Conservation (phyloP, 2,888 invertebrate species). For the Oscheius sp. region DNA sequence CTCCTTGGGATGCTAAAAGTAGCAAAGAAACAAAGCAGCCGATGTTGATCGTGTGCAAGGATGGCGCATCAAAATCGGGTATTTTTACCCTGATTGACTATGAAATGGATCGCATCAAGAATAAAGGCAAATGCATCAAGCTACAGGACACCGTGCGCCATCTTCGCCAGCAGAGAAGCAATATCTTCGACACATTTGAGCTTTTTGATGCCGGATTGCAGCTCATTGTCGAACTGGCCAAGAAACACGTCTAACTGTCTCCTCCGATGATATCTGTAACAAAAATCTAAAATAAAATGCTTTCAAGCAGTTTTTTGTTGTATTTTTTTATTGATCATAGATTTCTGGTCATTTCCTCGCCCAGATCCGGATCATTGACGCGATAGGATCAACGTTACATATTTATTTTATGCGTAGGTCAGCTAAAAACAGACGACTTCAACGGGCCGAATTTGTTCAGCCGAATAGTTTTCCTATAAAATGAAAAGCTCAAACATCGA, state of each 20-base stretch:
- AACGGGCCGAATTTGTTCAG: no score
- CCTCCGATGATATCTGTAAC: no score
- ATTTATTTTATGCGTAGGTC: no score
- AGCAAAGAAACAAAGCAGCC: slow-evolving; percentile 38
- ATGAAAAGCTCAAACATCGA: no score
- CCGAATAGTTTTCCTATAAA: no score
- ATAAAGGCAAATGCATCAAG: slow-evolving; percentile 25
- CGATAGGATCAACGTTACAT: no score
- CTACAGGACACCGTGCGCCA: slow-evolving; percentile 37
- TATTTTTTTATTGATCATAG: no score
- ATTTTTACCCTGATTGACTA: slow-evolving; percentile 40
- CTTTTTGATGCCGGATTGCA: slow-evolving; percentile 6
- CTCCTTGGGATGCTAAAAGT: slow-evolving; percentile 26
- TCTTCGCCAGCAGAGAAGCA: slow-evolving; percentile 36
- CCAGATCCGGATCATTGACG: no score
- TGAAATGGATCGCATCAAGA: slow-evolving; percentile 41
- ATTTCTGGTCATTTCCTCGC: no score
- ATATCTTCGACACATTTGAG: slow-evolving; percentile 12
- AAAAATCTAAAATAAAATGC: no score
- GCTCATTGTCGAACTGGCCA: slow-evolving; percentile 17
- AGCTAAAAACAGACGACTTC: no score
- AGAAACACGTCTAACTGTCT: background rate
- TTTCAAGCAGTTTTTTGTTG: no score
- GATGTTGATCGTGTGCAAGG: slow-evolving; percentile 43
- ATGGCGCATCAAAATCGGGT: slow-evolving; percentile 43